These are phyloP conservation scores for Babylonia areolata DNA, from an alignment of 1,140 invertebrate species.

Conservation along the genomic window DNA sequence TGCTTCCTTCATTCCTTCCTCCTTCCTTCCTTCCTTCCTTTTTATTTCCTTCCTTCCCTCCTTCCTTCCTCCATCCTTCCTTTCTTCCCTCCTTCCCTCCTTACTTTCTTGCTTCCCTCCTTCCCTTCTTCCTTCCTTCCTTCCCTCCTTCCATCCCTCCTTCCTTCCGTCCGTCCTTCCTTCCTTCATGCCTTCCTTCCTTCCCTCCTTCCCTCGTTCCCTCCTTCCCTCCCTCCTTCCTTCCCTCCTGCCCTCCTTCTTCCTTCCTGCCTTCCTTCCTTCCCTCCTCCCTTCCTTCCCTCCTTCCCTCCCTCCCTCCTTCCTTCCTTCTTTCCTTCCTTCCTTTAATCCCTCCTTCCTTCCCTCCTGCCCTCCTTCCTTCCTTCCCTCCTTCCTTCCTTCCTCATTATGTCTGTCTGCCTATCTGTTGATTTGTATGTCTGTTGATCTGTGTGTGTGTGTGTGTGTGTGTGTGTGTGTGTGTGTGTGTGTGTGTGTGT, in stretches of 20 bases:
- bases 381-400: background rate
- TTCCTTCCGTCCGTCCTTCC: background rate
- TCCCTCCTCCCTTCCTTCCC: background rate
- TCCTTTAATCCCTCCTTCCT: too few relatives aligned
- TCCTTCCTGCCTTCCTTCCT: background rate
- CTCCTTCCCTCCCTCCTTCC: background rate
- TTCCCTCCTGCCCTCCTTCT: background rate
- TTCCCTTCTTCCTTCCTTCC: background rate
- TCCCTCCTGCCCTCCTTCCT: background rate
- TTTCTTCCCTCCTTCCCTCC: too few relatives aligned
- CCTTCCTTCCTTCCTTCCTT: too few relatives aligned
- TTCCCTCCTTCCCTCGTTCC: background rate
- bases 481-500: too few relatives aligned
- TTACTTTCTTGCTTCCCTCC: background rate
- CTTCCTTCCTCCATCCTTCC: too few relatives aligned
- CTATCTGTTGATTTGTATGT: too few relatives aligned
- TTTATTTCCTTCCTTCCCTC: too few relatives aligned
- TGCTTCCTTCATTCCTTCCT: too few relatives aligned
- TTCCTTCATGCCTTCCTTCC: background rate
- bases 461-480: too few relatives aligned
- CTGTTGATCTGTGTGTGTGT: too few relatives aligned
- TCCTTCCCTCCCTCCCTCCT: background rate
- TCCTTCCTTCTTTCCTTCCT: background rate
- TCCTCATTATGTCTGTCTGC: background rate
- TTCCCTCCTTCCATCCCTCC: background rate